Conservation (phyloP, 2,797 vertebrate species). For the Danio tinwini region DNA sequence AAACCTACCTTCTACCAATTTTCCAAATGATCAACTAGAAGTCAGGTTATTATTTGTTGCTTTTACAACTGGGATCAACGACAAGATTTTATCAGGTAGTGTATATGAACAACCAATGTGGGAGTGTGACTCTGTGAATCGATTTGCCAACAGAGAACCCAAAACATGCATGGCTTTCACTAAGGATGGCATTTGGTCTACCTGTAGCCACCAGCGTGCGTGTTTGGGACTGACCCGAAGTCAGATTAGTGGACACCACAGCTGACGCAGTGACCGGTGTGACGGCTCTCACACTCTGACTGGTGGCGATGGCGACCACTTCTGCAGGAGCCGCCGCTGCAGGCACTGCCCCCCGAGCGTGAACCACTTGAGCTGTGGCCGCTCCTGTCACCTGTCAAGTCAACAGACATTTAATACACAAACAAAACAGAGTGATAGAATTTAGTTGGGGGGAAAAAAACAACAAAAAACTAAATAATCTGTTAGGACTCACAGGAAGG, state of each 20-base stretch:
- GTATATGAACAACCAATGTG: neutral
- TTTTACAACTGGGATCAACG: no score
- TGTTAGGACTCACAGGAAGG: slow-evolving; percentile 81
- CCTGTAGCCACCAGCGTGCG: slow-evolving; percentile 86
- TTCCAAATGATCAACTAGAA: no score
- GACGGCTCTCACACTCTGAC: slow-evolving; percentile 83
- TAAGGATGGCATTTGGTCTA: slow-evolving; percentile 76
- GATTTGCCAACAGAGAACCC: neutral
- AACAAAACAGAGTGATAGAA: neutral
- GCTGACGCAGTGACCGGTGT: slow-evolving; percentile 85
- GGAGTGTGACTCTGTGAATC: slow-evolving; percentile 16
- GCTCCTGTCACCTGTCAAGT: slow-evolving; percentile 75
- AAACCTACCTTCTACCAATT: no score
- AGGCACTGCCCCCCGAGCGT: slow-evolving; percentile 81
- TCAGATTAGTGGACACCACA: slow-evolving; percentile 86
- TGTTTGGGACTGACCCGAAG: slow-evolving; percentile 84
- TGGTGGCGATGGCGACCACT: slow-evolving; percentile 85
- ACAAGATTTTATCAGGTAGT: no score
- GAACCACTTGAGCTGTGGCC: slow-evolving; percentile 84
- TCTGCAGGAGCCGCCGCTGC: slow-evolving; percentile 79
- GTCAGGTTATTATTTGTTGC: no score
- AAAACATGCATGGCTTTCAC: neutral
- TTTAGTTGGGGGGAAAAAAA: neutral
- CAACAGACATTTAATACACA: slow-evolving; percentile 32
- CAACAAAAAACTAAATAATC: neutral